Conservation (phyloP, 2,888 invertebrate species). For the Electrophaes corylata region DNA sequence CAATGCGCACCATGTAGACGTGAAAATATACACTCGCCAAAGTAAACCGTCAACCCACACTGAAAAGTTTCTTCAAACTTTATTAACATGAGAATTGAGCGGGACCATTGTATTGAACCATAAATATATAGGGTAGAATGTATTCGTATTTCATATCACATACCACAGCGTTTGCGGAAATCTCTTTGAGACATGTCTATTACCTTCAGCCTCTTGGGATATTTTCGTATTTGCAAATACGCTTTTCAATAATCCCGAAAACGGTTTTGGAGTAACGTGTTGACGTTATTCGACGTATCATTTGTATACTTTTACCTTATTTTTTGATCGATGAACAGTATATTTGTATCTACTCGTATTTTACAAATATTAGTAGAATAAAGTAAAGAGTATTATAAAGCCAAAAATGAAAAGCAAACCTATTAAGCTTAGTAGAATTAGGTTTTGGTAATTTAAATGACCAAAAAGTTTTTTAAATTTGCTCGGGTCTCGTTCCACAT, state of each 20-base stretch:
- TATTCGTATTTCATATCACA: slow-evolving; percentile 32
- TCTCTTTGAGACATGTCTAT: slow-evolving; percentile 16
- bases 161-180: slow-evolving; percentile 12
- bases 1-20: too few relatives aligned
- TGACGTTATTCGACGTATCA: slow-evolving; percentile 3
- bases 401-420: background rate
- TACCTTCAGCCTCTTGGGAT: slow-evolving; percentile 19
- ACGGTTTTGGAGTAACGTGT: slow-evolving; percentile 13
- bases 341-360: too few relatives aligned
- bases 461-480: slow-evolving; percentile 4
- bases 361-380: background rate
- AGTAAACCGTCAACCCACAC: too few relatives aligned
- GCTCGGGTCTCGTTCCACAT: slow-evolving; percentile 3
- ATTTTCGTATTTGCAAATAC: slow-evolving; percentile 29
- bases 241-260: slow-evolving; percentile 22
- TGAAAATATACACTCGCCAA: too few relatives aligned
- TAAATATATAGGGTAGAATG: slow-evolving; percentile 13
- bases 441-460: slow-evolving; percentile 6
- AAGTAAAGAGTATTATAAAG: too few relatives aligned
- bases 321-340: too few relatives aligned
- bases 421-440: background rate
- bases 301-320: background rate
- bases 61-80: too few relatives aligned
- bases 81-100: slow-evolving; percentile 1
- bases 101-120: slow-evolving; percentile 3